Conservation (phyloP, 2,113 vertebrate genomes). For the Melierax canorus region DNA sequence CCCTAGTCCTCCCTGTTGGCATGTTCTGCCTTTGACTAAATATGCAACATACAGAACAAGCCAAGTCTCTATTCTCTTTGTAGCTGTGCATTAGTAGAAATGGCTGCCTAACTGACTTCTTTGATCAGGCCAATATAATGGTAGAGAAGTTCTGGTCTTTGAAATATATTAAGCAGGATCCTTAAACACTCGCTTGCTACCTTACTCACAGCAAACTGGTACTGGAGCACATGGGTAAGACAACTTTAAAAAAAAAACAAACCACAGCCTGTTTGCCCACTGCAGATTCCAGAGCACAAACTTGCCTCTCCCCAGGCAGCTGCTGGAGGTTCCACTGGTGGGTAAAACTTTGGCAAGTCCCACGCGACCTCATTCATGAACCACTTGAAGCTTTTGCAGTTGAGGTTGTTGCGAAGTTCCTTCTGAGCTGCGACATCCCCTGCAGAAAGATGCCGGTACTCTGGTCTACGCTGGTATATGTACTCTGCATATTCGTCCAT, state of each 20-base stretch:
- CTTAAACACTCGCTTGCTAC: not conserved
- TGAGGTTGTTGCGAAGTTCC: conserved; percentile 83
- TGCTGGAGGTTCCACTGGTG: conserved; percentile 91
- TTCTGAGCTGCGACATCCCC: conserved; percentile 89
- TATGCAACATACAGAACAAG: not conserved
- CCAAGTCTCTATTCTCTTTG: not conserved
- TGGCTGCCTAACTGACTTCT: not conserved
- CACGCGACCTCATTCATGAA: conserved; percentile 96
- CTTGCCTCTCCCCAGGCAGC: conserved; percentile 94
- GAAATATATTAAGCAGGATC: not conserved
- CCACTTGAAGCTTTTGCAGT: conserved; percentile 93
- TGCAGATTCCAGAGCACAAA: not conserved
- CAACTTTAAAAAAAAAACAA: not conserved
- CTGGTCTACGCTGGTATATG: conserved; percentile 93
- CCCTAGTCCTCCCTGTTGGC: not conserved
- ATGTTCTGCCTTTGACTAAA: not conserved
- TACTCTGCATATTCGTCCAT: conserved; percentile 97
- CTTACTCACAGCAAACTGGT: not conserved
- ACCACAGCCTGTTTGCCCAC: not conserved
- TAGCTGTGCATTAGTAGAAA: not conserved
- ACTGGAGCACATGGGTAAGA: not conserved
- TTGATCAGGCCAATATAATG: not conserved
- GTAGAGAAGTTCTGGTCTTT: not conserved
- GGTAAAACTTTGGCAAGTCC: conserved; percentile 95
- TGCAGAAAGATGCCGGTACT: conserved; percentile 93